These are phyloP conservation scores for Meiosimyza decipiens DNA, from an alignment of 2,888 invertebrate species.

Conservation along the genomic window DNA sequence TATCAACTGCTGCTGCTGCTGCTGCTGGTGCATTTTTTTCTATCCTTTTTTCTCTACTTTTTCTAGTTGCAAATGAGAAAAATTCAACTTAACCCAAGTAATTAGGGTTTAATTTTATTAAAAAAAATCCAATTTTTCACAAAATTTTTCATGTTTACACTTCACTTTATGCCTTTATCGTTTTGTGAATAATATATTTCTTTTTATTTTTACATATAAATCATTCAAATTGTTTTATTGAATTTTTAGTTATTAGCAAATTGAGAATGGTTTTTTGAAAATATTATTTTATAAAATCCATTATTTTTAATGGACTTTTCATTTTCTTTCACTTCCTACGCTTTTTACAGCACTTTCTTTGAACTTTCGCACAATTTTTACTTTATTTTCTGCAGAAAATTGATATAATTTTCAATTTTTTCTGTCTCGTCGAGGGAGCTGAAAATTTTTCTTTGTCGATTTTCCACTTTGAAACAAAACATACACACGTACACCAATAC, in stretches of 20 bases:
- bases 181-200: constrained; percentile 23
- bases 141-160: constrained; percentile 30
- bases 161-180: constrained; percentile 35
- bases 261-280: not conserved
- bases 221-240: not conserved
- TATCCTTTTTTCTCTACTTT: constrained; percentile 9
- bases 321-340: not conserved
- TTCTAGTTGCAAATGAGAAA: constrained; percentile 8
- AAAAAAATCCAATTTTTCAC: constrained; percentile 31
- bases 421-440: constrained; percentile 43
- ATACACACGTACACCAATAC: constrained; percentile 24
- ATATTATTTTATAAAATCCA: not conserved
- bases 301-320: not conserved
- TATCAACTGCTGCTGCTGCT: not conserved
- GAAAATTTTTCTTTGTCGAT: constrained; percentile 46
- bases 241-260: constrained; percentile 4
- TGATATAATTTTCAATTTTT: constrained; percentile 39
- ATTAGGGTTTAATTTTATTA: too few species aligned
- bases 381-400: constrained; percentile 23
- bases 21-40: constrained; percentile 2
- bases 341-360: constrained; percentile 20
- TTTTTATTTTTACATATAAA: not conserved
- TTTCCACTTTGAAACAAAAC: constrained; percentile 39
- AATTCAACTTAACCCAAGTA: too few species aligned
- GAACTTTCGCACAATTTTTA: constrained; percentile 36